Evolutionary conservation across 2,888 invertebrate genomes (phyloP), one percentile per base, ranked within the genome.

Genomic region (Bombyx huttoni): DNA sequence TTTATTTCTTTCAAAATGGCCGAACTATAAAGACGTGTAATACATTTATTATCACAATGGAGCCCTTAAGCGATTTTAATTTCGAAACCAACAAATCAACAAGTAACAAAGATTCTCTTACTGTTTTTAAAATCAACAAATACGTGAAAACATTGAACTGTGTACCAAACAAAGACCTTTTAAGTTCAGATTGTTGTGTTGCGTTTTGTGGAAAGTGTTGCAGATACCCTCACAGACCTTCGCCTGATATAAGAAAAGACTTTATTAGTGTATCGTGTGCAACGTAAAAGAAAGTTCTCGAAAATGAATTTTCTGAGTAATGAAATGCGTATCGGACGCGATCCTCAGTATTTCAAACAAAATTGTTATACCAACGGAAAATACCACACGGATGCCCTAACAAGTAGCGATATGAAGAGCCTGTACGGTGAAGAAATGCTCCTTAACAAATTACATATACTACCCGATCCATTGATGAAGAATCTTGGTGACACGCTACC

Each of bases 11-110:
- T 70, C 87, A 87, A 88, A 85, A 88, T 88, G 87, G 87, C 87
- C 76, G 87, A 83, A 82, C 71, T 81, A 68, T 88, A 81, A 81
- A 80, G 81, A 86, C 84, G 86, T 85, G 76, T 80, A 67, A 68
- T 65, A 58, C 68, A 71, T 72, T 74, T 67, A 24, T 75, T 64
- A 69, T 68, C 72, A 88, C 68, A 83, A 88, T 88, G 87, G 87
- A 87, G 87, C 78, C 68, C 64, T 67, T 67, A 61, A 81, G 73
- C 71, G 70, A 73, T 67, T 56, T 65, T 58, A 67, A 69, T 73
- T 73, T 64, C 62, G 70, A 76, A 70, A 61, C 70, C 68, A 73
- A 66, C 71, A 73, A 78, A 67, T 73, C 67, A 61, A 58, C 68
- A 59, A 75, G 73, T 78, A 63, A 53, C 47, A 50, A 34, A 51